These are phyloP conservation scores for Sapajus apella DNA, from an alignment of 2,113 vertebrate genomes.

Conservation along the genomic window DNA sequence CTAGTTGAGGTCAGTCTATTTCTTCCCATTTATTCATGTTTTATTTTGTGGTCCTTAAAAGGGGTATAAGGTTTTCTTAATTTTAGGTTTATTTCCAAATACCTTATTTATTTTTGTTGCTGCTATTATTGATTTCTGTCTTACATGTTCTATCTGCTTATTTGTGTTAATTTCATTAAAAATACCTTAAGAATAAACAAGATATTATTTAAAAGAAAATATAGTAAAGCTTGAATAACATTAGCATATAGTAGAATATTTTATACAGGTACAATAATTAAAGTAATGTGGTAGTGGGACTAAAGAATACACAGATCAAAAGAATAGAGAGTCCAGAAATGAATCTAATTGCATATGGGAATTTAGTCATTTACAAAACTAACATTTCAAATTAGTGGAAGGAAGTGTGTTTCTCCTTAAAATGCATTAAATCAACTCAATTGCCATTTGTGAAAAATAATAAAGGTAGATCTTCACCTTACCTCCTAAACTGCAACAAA, in stretches of 20 bases:
- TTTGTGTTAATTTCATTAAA: background rate
- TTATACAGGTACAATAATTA: background rate
- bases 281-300: background rate
- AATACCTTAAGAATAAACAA: background rate
- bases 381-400: background rate
- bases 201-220: background rate
- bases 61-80: background rate
- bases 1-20: background rate
- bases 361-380: background rate
- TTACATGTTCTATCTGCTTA: background rate
- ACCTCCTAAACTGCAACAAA: background rate
- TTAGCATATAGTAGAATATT: background rate
- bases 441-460: background rate
- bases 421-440: background rate
- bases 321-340: background rate
- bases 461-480: background rate
- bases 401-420: background rate
- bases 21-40: background rate
- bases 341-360: background rate
- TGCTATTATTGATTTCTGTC: background rate
- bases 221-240: background rate
- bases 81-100: background rate
- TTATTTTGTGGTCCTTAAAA: background rate
- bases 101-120: background rate
- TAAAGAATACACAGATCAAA: background rate